phyloP scores from a whole-genome alignment of 2,113 vertebrate species.

The Malaclemys terrapin region DNA sequence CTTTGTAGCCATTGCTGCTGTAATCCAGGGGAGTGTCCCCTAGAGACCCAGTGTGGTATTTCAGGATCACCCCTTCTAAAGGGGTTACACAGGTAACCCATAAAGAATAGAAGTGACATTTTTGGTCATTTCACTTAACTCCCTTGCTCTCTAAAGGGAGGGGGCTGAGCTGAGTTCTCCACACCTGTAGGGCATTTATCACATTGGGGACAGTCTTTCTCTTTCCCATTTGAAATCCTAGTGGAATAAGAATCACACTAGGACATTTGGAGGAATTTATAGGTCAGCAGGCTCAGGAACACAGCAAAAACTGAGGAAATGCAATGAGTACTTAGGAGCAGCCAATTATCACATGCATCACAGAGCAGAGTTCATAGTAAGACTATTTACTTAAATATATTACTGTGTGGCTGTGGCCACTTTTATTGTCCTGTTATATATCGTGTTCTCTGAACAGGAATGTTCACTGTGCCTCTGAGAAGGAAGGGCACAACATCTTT shows the following conservation, averaged over 20 bases:
- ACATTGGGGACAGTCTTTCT: not conserved
- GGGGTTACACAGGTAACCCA: not conserved
- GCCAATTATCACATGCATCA: not conserved
- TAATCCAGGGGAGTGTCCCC: too few species aligned
- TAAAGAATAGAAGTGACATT: not conserved
- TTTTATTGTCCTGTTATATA: not conserved
- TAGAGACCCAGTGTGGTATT: too few species aligned
- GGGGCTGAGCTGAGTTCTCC: not conserved
- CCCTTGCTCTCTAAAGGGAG: not conserved
- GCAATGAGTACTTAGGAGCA: not conserved
- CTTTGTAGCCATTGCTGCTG: too few species aligned
- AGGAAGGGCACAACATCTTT: not conserved
- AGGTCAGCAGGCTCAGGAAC: not conserved
- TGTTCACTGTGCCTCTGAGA: not conserved
- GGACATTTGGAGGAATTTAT: not conserved
- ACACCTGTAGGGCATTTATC: not conserved
- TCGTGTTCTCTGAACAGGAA: not conserved
- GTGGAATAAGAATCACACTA: not conserved
- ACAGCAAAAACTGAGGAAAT: not conserved
- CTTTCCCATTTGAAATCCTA: not conserved
- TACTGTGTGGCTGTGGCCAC: not conserved
- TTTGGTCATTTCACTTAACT: not conserved
- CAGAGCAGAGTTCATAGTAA: accelerated
- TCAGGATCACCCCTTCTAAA: too few species aligned
- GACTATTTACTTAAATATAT: not conserved